These are phyloP conservation scores for Amphipoea lucens DNA, from an alignment of 2,888 invertebrate genomes.

Conservation along the genomic window DNA sequence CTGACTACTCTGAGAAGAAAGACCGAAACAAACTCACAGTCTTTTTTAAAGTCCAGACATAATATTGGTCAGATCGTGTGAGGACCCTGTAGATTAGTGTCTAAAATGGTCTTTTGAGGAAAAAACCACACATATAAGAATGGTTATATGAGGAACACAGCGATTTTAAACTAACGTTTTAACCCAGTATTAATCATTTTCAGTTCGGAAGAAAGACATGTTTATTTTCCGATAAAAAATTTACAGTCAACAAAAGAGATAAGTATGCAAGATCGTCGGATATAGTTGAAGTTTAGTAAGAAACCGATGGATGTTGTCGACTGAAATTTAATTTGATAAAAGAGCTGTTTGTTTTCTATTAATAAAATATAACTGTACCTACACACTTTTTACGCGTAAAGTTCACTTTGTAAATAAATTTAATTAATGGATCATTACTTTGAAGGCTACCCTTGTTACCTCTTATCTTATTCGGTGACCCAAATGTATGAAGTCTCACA, in stretches of 20 bases:
- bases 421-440: background rate
- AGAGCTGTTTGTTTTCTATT: too few species aligned
- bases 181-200: background rate
- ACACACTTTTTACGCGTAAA: background rate
- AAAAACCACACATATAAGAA: too few species aligned
- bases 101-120: too few species aligned
- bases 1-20: background rate
- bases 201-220: background rate
- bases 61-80: too few species aligned
- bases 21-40: background rate
- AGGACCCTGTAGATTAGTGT: too few species aligned
- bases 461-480: conserved; percentile 1
- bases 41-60: too few species aligned
- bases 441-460: background rate
- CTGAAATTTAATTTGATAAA: too few species aligned
- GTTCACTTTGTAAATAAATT: background rate
- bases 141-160: background rate
- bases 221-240: background rate
- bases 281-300: too few species aligned
- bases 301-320: too few species aligned
- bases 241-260: too few species aligned
- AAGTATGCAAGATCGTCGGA: too few species aligned
- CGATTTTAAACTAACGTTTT: background rate
- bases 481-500: background rate
- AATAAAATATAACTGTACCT: too few species aligned